These are phyloP conservation scores for Cyrtonyx montezumae DNA, from an alignment of 2,113 vertebrate species.

Conservation along the genomic window DNA sequence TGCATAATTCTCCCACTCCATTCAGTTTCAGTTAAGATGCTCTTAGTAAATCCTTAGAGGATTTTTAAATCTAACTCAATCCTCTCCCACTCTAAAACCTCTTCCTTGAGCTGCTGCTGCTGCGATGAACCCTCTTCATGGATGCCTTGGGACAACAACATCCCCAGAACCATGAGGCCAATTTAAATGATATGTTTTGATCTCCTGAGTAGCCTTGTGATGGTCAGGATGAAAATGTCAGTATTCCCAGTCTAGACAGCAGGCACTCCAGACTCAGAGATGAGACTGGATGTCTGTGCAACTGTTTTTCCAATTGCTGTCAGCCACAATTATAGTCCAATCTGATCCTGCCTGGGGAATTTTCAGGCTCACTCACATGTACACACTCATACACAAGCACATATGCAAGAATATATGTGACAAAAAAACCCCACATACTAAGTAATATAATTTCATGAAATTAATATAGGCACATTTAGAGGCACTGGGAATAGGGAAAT, in stretches of 20 bases:
- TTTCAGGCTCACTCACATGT: not conserved
- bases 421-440: not conserved
- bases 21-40: not conserved
- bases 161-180: not conserved
- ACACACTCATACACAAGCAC: not conserved
- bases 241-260: not conserved
- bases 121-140: not conserved
- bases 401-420: not conserved
- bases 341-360: not conserved
- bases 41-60: not conserved
- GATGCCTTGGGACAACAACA: not conserved
- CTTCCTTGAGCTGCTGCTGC: not conserved
- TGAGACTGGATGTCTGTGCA: not conserved
- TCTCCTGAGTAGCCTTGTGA: not conserved
- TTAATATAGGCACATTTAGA: not conserved
- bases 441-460: not conserved
- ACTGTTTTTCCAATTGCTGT: not conserved
- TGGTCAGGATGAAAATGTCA: not conserved
- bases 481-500: not conserved
- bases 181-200: not conserved
- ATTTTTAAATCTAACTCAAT: conserved; percentile 21
- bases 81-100: not conserved
- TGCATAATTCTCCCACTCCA: not conserved
- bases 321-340: not conserved
- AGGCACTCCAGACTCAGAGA: not conserved